Conservation (phyloP, 2,888 invertebrate genomes). For the Autographa gamma region DNA sequence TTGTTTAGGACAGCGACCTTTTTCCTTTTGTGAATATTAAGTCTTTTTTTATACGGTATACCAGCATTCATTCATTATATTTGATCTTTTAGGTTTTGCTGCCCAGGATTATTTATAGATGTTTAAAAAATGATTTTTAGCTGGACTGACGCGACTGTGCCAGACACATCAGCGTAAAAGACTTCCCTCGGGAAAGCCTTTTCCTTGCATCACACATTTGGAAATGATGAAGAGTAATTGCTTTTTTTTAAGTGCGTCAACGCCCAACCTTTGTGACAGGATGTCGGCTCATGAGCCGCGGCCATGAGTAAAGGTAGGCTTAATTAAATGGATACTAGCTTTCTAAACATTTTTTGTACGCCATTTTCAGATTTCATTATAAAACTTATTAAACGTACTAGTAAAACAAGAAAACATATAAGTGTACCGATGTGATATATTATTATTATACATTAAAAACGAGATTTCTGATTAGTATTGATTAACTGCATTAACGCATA, state of each 20-base stretch:
- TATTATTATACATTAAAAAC: too few relatives aligned
- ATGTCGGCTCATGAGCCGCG: background rate
- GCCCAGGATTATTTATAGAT: background rate
- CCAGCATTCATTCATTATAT: background rate
- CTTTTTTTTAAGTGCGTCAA: background rate
- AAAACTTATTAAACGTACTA: too few relatives aligned
- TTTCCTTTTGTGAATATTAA: background rate
- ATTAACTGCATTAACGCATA: too few relatives aligned
- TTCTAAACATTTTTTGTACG: background rate
- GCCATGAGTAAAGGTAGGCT: background rate
- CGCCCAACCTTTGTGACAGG: background rate
- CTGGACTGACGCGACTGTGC: background rate
- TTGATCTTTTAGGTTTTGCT: background rate
- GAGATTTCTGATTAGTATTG: too few relatives aligned
- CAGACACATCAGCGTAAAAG: background rate
- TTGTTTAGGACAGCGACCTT: background rate
- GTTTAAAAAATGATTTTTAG: background rate
- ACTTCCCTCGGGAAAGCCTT: background rate
- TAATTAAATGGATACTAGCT: background rate
- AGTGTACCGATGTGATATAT: too few relatives aligned
- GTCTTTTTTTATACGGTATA: background rate
- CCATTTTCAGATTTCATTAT: too few relatives aligned
- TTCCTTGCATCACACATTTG: conserved; percentile 6
- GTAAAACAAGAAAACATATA: too few relatives aligned
- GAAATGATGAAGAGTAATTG: conserved; percentile 9